phyloP scores from a whole-genome alignment of 1,140 invertebrate species.

The Pachypsylla venusta region DNA sequence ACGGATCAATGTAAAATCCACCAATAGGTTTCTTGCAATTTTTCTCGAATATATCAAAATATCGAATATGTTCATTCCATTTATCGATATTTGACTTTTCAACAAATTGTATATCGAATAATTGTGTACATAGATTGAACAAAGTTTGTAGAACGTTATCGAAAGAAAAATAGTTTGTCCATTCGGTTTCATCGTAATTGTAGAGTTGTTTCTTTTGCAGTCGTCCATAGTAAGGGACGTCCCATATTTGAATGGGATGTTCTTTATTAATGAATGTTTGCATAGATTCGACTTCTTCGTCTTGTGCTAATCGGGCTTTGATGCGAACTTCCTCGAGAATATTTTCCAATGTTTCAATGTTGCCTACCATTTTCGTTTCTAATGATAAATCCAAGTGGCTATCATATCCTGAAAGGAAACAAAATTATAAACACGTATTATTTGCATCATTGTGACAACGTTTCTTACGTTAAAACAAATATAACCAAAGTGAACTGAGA shows the following conservation, averaged over 20 bases:
- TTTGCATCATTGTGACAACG: no score
- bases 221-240: slow-evolving; percentile 72
- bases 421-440: not conserved
- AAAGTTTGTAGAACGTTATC: slow-evolving; percentile 57
- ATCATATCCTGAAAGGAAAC: slow-evolving; percentile 50
- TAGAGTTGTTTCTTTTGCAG: slow-evolving; percentile 42
- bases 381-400: slow-evolving; percentile 73
- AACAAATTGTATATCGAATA: slow-evolving; percentile 72
- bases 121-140: slow-evolving; percentile 51
- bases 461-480: no score
- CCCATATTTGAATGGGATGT: slow-evolving; percentile 56
- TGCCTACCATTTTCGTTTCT: slow-evolving; percentile 87
- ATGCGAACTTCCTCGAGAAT: slow-evolving; percentile 22
- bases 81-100: slow-evolving; percentile 39
- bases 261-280: slow-evolving; percentile 57
- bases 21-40: slow-evolving; percentile 47
- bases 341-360: slow-evolving; percentile 55
- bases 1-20: slow-evolving; percentile 73
- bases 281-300: slow-evolving; percentile 54
- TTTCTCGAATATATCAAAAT: slow-evolving; percentile 64
- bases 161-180: slow-evolving; percentile 71
- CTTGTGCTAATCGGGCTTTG: slow-evolving; percentile 48
- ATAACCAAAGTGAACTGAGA: not conserved
- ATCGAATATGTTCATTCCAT: slow-evolving; percentile 77
- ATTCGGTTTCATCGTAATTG: slow-evolving; percentile 49